These are phyloP conservation scores for Gadus macrocephalus DNA, from an alignment of 2,113 vertebrate genomes.

Conservation along the genomic window DNA sequence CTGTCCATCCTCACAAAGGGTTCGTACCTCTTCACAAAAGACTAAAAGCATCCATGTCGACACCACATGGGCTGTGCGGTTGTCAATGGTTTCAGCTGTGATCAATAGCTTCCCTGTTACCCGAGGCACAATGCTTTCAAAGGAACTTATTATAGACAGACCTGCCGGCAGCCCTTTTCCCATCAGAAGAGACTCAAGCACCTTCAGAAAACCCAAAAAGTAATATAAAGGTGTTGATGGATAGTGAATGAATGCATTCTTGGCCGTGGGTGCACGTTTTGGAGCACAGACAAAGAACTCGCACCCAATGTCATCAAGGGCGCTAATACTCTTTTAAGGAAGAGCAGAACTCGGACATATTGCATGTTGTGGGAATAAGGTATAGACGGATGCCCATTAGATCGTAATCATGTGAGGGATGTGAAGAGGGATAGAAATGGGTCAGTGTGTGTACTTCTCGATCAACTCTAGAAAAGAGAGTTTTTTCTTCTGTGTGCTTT, in stretches of 20 bases:
- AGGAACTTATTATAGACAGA: slow-evolving; percentile 1
- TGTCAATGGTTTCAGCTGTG: not conserved
- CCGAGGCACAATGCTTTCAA: not conserved
- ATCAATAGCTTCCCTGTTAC: slow-evolving; percentile 7
- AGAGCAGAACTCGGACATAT: no score
- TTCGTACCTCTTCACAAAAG: slow-evolving; percentile 35
- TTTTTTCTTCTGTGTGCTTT: no score
- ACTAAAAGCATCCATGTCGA: not conserved
- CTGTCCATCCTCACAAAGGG: slow-evolving; percentile 90
- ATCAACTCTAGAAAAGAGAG: no score
- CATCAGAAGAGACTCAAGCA: not conserved
- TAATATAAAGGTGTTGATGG: slow-evolving; percentile 7
- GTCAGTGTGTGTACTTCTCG: no score
- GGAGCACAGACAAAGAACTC: no score
- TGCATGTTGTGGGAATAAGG: no score
- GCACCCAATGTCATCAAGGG: no score
- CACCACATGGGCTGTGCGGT: not conserved
- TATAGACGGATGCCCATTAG: no score
- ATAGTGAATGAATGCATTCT: not conserved
- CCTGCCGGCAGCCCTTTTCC: not conserved
- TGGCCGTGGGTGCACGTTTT: no score
- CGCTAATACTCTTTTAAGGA: no score
- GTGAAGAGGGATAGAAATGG: no score
- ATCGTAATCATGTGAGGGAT: no score
- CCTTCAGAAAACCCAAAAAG: slow-evolving; percentile 1